Percentiles rank a stretch among this genome's conserved stretches.
These are phyloP conservation scores for Cataglyphis altisquamis DNA, from an alignment of 2,888 invertebrate genomes.

Conservation along the genomic window DNA sequence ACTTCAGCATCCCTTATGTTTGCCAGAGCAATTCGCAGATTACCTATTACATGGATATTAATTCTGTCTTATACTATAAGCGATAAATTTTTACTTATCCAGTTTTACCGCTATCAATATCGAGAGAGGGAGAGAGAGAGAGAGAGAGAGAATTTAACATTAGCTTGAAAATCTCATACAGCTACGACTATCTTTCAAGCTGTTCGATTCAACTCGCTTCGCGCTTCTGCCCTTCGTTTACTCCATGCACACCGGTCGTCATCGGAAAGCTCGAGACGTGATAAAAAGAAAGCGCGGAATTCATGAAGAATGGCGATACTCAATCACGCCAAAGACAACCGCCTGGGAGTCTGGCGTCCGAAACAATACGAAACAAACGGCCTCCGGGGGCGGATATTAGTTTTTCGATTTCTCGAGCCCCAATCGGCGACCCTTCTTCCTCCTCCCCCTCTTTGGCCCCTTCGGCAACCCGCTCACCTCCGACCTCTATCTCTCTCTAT, in stretches of 20 bases:
- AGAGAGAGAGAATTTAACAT: background rate
- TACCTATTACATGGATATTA: slow-evolving; percentile 34
- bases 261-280: slow-evolving; percentile 47
- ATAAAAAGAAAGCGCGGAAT: slow-evolving; percentile 62
- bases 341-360: slow-evolving; percentile 80
- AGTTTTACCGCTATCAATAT: background rate
- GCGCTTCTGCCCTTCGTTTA: slow-evolving; percentile 64
- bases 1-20: slow-evolving; percentile 51
- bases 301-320: slow-evolving; percentile 85
- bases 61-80: background rate
- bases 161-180: slow-evolving; percentile 12
- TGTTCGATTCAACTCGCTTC: slow-evolving; percentile 40
- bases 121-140: background rate
- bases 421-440: slow-evolving; percentile 74
- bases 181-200: background rate
- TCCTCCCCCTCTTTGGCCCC: slow-evolving; percentile 60
- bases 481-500: slow-evolving; percentile 44
- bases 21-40: slow-evolving; percentile 34
- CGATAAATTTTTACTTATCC: background rate
- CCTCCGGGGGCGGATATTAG: slow-evolving; percentile 85
- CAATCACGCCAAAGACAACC: slow-evolving; percentile 85
- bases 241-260: slow-evolving; percentile 43
- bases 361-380: slow-evolving; percentile 86
- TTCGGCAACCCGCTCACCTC: slow-evolving; percentile 61
- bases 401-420: slow-evolving; percentile 84